phyloP scores from a whole-genome alignment of 1,140 invertebrate species.

The Ganaspis sp. region DNA sequence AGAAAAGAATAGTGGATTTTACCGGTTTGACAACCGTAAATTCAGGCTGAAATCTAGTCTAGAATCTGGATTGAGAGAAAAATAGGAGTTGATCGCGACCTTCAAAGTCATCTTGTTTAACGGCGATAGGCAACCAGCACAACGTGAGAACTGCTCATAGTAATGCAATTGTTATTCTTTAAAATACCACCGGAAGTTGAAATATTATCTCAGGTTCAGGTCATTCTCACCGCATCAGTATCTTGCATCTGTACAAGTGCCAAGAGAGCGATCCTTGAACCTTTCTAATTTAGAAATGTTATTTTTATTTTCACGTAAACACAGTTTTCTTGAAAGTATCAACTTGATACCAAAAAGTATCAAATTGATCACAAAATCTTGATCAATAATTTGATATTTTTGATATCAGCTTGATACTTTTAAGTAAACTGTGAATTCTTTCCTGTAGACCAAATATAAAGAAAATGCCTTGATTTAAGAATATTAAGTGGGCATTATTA shows the following conservation, averaged over 20 bases:
- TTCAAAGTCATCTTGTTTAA: slow-evolving; percentile 13
- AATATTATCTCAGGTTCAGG: slow-evolving; percentile 52
- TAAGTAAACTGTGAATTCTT: too few species aligned
- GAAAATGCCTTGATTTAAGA: too few species aligned
- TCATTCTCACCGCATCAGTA: slow-evolving; percentile 56
- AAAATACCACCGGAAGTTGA: not conserved
- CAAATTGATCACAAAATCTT: too few species aligned
- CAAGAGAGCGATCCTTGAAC: not conserved
- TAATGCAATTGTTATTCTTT: slow-evolving; percentile 18
- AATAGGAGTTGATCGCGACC: not conserved
- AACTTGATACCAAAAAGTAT: too few species aligned
- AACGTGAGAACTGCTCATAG: slow-evolving; percentile 15
- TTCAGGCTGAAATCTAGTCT: not conserved
- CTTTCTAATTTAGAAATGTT: not conserved
- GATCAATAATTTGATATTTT: too few species aligned
- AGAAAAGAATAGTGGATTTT: slow-evolving; percentile 11
- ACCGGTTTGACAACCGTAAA: slow-evolving; percentile 14
- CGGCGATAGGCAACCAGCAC: slow-evolving; percentile 19
- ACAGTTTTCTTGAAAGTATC: too few species aligned
- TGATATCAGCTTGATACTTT: too few species aligned
- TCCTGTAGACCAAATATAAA: too few species aligned
- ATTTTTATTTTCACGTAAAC: not conserved
- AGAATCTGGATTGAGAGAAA: slow-evolving; percentile 8
- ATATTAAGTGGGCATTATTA: too few species aligned
- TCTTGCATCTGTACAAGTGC: not conserved